Conservation (phyloP, 2,888 invertebrate genomes). For the Hyppa rectilinea region DNA sequence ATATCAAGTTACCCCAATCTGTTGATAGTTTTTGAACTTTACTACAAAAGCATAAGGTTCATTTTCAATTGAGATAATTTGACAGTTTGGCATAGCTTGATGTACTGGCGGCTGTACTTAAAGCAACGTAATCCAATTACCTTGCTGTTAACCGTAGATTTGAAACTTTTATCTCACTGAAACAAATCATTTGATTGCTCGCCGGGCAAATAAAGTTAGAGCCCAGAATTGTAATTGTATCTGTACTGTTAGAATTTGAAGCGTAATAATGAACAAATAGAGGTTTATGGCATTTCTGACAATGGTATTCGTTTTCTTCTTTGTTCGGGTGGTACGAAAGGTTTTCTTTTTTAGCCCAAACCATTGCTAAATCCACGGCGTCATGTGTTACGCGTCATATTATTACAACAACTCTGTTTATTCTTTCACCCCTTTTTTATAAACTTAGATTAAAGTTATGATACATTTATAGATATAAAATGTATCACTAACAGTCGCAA, state of each 20-base stretch:
- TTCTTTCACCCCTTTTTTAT: background rate
- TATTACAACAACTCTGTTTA: background rate
- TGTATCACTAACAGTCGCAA: too few relatives aligned
- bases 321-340: background rate
- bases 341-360: background rate
- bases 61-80: too few relatives aligned
- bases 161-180: slow-evolving; percentile 13
- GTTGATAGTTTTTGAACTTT: too few relatives aligned
- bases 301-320: background rate
- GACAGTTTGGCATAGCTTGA: too few relatives aligned
- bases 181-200: slow-evolving; percentile 15
- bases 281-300: background rate
- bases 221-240: slow-evolving; percentile 6
- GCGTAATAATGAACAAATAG: background rate
- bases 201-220: slow-evolving; percentile 4
- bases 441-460: too few relatives aligned
- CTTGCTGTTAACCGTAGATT: slow-evolving; percentile 16
- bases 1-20: too few relatives aligned
- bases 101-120: too few relatives aligned
- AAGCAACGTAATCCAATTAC: background rate
- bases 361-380: background rate
- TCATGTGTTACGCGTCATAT: background rate
- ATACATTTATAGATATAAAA: too few relatives aligned
- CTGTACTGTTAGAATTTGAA: slow-evolving; percentile 24
- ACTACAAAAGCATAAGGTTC: too few relatives aligned